Percentiles rank a stretch among this genome's conserved stretches.
These are phyloP conservation scores for Cyprinodon tularosa DNA, from an alignment of 2,113 vertebrate species.

Conservation along the genomic window DNA sequence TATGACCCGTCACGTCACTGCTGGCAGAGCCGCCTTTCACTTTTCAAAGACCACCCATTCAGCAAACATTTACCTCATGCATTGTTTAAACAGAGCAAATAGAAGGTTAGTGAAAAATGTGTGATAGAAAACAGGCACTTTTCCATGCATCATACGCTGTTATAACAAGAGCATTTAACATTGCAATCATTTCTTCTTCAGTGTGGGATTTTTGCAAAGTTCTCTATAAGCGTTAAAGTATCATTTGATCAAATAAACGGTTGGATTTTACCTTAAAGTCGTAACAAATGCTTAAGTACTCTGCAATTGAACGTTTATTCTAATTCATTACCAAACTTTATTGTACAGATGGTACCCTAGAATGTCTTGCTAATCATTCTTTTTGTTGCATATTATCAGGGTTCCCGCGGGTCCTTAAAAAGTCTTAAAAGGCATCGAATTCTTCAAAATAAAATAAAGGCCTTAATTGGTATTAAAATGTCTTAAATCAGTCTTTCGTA, in stretches of 20 bases:
- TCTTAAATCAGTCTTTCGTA: no score
- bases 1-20: slow-evolving; percentile 19
- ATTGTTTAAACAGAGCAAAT: slow-evolving; percentile 11
- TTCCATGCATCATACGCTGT: not conserved
- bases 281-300: not conserved
- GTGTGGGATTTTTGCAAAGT: not conserved
- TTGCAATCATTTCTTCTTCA: not conserved
- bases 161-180: not conserved
- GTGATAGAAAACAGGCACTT: not conserved
- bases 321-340: not conserved
- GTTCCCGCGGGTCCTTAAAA: no score
- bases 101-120: slow-evolving; percentile 12
- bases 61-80: slow-evolving; percentile 9
- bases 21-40: slow-evolving; percentile 14
- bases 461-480: no score
- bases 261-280: not conserved
- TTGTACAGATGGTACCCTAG: not conserved
- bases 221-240: not conserved
- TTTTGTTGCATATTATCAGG: no score
- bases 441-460: no score
- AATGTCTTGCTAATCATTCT: no score
- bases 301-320: not conserved
- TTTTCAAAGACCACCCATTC: slow-evolving; percentile 23
- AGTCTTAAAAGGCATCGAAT: no score
- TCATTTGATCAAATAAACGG: not conserved